Percentiles rank a stretch among this genome's conserved stretches.
phyloP scores from a whole-genome alignment of 53 echinoderm and acorn worm species.

The Crossaster papposus region DNA sequence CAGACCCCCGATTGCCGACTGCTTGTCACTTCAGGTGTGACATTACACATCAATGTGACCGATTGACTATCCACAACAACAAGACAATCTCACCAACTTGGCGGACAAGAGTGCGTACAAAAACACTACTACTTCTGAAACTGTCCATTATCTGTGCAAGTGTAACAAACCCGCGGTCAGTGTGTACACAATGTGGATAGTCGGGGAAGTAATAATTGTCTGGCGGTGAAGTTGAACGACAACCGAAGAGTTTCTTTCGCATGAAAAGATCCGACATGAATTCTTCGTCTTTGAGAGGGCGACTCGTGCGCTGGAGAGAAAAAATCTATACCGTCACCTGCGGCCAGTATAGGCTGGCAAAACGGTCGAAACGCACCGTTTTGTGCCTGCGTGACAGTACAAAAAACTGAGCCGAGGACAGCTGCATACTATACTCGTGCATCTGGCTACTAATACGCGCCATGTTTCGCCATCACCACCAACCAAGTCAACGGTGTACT shows the following conservation, averaged over 20 bases:
- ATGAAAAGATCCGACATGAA: slow-evolving; percentile 15
- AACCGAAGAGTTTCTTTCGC: background rate
- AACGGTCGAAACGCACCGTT: slow-evolving; percentile 9
- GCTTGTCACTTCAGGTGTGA: background rate
- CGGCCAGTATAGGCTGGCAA: slow-evolving; percentile 23
- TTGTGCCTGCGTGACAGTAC: background rate
- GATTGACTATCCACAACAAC: background rate
- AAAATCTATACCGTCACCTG: slow-evolving; percentile 42
- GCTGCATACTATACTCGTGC: background rate
- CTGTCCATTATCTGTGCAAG: background rate
- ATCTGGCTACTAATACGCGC: background rate
- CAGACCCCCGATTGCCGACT: background rate
- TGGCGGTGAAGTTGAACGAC: background rate
- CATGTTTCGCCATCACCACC: too few relatives aligned
- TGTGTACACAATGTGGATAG: background rate
- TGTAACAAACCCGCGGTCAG: background rate
- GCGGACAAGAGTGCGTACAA: background rate
- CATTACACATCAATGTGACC: background rate
- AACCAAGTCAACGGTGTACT: slow-evolving; percentile 3
- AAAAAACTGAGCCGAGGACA: background rate
- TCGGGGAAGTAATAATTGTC: background rate
- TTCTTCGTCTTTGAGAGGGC: background rate
- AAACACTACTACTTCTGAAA: background rate
- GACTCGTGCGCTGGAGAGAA: background rate
- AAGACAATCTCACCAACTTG: background rate